Percentiles rank a stretch among this genome's conserved stretches.
Conservation (phyloP, 2,113 vertebrate genomes). For the Casuarius casuarius region DNA sequence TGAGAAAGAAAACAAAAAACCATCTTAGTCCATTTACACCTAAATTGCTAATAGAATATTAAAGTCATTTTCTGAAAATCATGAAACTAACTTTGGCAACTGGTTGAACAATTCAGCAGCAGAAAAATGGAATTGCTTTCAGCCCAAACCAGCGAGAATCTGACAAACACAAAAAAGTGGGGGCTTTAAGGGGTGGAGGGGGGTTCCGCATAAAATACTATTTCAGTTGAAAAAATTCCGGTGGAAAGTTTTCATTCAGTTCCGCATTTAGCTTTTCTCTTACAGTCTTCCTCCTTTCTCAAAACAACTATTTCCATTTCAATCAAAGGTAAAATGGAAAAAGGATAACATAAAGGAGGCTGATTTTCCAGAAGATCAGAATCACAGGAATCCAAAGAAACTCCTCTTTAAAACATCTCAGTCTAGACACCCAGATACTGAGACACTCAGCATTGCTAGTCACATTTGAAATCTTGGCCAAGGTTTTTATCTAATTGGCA, state of each 20-base stretch:
- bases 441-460: background rate
- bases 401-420: background rate
- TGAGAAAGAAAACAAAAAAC: background rate
- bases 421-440: background rate
- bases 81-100: background rate
- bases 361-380: slow-evolving; percentile 2
- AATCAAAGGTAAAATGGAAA: background rate
- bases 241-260: background rate
- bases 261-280: background rate
- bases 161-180: background rate
- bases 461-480: background rate
- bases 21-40: background rate
- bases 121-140: background rate
- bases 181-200: accelerated
- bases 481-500: background rate
- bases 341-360: background rate
- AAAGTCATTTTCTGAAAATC: background rate
- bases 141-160: background rate
- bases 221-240: background rate
- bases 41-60: background rate
- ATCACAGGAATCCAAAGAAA: background rate
- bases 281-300: background rate
- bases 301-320: slow-evolving; percentile 3
- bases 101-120: background rate
- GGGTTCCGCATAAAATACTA: background rate